phyloP scores from a whole-genome alignment of 37 sponge, comb jelly and placozoan species.

The Beroe forskalii region DNA sequence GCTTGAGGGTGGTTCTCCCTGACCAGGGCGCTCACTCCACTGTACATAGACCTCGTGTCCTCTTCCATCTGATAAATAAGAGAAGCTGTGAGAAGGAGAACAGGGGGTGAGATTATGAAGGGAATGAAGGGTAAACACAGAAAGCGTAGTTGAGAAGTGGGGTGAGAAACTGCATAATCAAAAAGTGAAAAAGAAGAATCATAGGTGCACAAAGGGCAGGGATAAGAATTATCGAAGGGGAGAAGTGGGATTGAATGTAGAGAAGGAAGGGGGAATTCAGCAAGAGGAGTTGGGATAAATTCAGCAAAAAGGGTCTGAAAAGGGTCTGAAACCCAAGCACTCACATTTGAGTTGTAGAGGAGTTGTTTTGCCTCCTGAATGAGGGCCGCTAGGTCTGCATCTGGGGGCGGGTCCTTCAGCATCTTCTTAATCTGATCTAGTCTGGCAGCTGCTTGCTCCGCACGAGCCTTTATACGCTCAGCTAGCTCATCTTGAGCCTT shows the following conservation, averaged over 20 bases:
- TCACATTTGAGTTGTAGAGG: slow-evolving; percentile 47
- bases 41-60: slow-evolving; percentile 9
- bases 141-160: too few relatives aligned
- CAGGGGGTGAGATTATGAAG: too few relatives aligned
- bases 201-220: too few relatives aligned
- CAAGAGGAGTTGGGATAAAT: too few relatives aligned
- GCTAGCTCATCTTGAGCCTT: slow-evolving; percentile 28
- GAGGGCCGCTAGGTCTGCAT: neutral
- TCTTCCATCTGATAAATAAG: slow-evolving; percentile 59
- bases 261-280: too few relatives aligned
- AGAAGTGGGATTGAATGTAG: too few relatives aligned
- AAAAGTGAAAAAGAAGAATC: too few relatives aligned
- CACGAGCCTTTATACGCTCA: neutral
- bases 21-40: slow-evolving; percentile 25
- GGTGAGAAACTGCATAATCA: too few relatives aligned
- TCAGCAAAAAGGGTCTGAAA: neutral
- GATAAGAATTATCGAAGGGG: too few relatives aligned
- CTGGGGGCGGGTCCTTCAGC: neutral
- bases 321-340: too few relatives aligned
- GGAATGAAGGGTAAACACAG: too few relatives aligned
- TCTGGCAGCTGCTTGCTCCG: slow-evolving; percentile 11
- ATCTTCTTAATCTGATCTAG: slow-evolving; percentile 48
- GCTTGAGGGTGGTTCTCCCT: slow-evolving; percentile 43
- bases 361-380: slow-evolving; percentile 57
- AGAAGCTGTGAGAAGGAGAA: too few relatives aligned